A percentile compares a stretch with the other conserved stretches of the same genome.
Conservation (phyloP, 2,797 vertebrate species). For the Dicrostonyx torquatus region DNA sequence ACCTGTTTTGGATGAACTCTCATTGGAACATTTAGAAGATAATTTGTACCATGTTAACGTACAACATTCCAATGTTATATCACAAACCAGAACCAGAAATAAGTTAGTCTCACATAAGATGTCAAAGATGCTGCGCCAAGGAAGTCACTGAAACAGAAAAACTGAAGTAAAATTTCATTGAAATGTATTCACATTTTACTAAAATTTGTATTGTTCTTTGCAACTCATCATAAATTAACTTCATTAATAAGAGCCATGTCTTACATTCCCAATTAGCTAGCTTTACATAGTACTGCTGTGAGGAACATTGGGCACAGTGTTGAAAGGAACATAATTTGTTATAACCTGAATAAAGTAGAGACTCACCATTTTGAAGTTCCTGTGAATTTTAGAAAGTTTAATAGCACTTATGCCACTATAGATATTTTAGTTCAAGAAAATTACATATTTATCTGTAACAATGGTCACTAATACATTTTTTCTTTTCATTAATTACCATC, state of each 20-base stretch:
- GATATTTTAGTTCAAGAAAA: slow-evolving; percentile 30
- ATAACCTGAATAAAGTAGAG: slow-evolving; percentile 69
- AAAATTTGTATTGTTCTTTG: slow-evolving; percentile 17
- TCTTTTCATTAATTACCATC: background rate
- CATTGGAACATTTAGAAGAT: slow-evolving; percentile 75
- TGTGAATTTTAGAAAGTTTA: background rate
- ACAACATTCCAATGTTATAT: background rate
- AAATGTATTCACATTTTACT: slow-evolving; percentile 48
- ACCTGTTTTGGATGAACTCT: slow-evolving; percentile 75
- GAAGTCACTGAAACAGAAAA: slow-evolving; percentile 25
- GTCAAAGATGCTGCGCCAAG: slow-evolving; percentile 46
- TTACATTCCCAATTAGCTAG: slow-evolving; percentile 48
- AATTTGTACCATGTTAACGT: slow-evolving; percentile 52
- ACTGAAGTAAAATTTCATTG: slow-evolving; percentile 43
- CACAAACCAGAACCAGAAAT: background rate
- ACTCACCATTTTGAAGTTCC: background rate
- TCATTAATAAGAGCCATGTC: background rate
- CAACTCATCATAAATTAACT: slow-evolving; percentile 16
- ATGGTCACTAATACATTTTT: background rate
- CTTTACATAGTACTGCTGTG: background rate
- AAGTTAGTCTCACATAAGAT: slow-evolving; percentile 55
- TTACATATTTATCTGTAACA: background rate
- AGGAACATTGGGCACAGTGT: slow-evolving; percentile 56
- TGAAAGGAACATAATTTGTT: slow-evolving; percentile 56
- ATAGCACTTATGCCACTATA: background rate